A percentile compares a stretch with the other conserved stretches of the same genome.
phyloP scores from a whole-genome alignment of 2,797 vertebrate genomes.

The Aldrovandia affinis region DNA sequence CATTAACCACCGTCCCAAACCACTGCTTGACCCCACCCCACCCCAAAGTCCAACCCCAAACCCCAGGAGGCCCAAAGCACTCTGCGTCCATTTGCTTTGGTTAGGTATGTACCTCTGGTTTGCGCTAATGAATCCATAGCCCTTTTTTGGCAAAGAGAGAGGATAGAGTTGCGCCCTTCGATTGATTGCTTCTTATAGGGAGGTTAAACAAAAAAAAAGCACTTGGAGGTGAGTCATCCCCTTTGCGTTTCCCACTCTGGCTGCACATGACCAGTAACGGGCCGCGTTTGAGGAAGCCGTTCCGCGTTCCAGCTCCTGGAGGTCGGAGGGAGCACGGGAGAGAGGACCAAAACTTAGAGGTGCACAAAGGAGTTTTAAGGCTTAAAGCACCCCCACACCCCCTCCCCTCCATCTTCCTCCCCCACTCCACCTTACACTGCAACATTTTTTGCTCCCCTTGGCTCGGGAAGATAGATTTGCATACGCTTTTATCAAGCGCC shows the following conservation, averaged over 20 bases:
- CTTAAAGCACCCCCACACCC: not conserved
- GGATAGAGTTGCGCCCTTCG: constrained; percentile 21
- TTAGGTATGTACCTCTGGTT: constrained; percentile 16
- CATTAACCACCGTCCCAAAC: constrained; percentile 51
- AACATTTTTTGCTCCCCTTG: constrained; percentile 9
- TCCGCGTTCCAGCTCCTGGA: constrained; percentile 46
- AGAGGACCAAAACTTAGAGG: not conserved
- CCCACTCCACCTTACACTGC: constrained; percentile 1
- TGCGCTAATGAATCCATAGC: constrained; percentile 25
- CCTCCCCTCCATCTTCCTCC: too few species aligned
- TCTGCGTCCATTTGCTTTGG: constrained; percentile 22
- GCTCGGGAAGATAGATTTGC: not conserved
- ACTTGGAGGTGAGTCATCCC: not conserved
- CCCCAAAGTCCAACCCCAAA: not conserved
- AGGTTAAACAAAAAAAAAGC: not conserved
- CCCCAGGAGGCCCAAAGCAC: not conserved
- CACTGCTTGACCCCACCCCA: constrained; percentile 6
- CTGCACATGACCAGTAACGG: constrained; percentile 60
- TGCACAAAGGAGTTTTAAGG: not conserved
- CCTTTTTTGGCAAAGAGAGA: not conserved
- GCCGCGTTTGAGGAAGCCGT: too few species aligned
- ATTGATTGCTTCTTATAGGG: constrained; percentile 6
- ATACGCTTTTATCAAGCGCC: not conserved
- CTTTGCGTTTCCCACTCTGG: constrained; percentile 28
- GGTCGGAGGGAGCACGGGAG: not conserved